phyloP scores from a whole-genome alignment of 2,888 invertebrate genomes.

The Vannuccia rotundouncinata region DNA sequence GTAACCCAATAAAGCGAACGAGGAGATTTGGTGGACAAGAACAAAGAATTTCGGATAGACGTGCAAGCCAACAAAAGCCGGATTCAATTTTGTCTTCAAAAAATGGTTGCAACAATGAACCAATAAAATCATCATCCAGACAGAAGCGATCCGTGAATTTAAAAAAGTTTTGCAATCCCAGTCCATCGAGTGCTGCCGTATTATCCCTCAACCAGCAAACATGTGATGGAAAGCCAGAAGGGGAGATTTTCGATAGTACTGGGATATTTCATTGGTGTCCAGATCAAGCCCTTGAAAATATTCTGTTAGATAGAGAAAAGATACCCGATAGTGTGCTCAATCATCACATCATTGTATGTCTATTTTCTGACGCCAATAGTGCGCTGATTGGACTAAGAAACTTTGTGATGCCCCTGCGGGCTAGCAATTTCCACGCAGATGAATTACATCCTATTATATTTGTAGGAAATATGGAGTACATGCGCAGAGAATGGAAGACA shows the following conservation, averaged over 20 bases:
- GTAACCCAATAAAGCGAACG: neutral
- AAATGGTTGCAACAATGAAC: neutral
- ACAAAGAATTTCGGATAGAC: neutral
- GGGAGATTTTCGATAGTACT: constrained; percentile 74
- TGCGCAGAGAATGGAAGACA: constrained; percentile 98
- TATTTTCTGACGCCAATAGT: constrained; percentile 97
- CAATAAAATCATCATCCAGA: neutral
- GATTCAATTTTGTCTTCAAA: neutral
- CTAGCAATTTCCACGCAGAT: constrained; percentile 98
- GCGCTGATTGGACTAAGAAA: constrained; percentile 95
- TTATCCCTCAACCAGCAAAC: neutral
- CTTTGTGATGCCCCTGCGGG: constrained; percentile 96
- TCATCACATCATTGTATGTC: constrained; percentile 91
- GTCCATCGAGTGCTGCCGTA: neutral
- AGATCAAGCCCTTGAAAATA: constrained; percentile 89
- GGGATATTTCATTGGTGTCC: constrained; percentile 99
- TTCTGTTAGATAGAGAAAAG: constrained; percentile 91
- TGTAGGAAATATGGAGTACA: constrained; percentile 96
- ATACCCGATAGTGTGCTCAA: constrained; percentile 98
- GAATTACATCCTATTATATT: constrained; percentile 99
- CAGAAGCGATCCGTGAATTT: neutral
- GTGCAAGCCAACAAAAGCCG: neutral
- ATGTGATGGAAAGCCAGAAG: constrained; percentile 47
- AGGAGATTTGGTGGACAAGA: neutral
- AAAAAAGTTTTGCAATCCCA: neutral